phyloP scores from a whole-genome alignment of 2,113 vertebrate species.

The Plotosus lineatus region DNA sequence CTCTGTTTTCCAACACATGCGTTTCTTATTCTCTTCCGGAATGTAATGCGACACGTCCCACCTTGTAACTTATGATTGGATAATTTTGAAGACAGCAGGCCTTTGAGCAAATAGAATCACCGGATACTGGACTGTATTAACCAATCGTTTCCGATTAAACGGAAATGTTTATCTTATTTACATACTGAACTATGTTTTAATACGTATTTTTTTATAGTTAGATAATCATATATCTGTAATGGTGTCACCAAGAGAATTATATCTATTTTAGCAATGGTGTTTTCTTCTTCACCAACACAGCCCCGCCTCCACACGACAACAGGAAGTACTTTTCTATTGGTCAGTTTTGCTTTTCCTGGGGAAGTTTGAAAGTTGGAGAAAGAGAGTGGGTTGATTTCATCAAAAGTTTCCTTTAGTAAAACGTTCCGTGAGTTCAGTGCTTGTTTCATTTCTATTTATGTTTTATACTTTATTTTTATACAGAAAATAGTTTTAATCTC shows the following conservation, averaged over 20 bases:
- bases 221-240: no score
- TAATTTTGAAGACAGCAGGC: neutral
- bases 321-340: conserved; percentile 34
- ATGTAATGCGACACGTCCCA: neutral
- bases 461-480: no score
- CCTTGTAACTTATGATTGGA: neutral
- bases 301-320: neutral
- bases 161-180: neutral
- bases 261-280: neutral
- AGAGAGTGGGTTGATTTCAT: no score
- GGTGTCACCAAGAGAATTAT: no score
- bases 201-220: neutral
- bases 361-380: conserved; percentile 45
- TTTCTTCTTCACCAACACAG: neutral
- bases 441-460: fast-evolving
- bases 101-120: neutral
- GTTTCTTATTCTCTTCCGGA: neutral
- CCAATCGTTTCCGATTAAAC: neutral
- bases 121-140: neutral
- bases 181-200: no score
- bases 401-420: no score
- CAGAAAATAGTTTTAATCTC: neutral
- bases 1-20: neutral
- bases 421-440: no score
- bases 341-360: neutral